These are phyloP conservation scores for Allophyes oxyacanthae DNA, from an alignment of 2,888 invertebrate species.

Conservation along the genomic window DNA sequence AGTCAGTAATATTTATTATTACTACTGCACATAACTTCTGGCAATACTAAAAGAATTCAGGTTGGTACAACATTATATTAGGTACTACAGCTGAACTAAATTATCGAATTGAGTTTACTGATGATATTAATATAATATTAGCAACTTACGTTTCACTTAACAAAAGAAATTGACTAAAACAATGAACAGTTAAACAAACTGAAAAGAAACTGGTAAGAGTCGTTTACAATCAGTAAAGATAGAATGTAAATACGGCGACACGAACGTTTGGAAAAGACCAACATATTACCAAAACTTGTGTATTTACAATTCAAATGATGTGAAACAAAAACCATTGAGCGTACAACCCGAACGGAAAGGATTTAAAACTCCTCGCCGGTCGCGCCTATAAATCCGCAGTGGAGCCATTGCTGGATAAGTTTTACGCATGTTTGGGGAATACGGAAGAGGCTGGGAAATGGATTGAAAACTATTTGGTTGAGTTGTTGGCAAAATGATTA, in stretches of 20 bases:
- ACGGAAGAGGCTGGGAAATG: conserved; percentile 13
- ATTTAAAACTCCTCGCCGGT: conserved; percentile 68
- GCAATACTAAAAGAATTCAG: conserved; percentile 1
- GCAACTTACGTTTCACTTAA: too few species aligned
- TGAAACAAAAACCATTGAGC: conserved; percentile 63
- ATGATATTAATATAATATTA: too few species aligned
- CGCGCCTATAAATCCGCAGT: conserved; percentile 70
- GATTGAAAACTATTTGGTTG: conserved; percentile 18
- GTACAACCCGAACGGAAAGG: conserved; percentile 57
- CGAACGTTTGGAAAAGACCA: conserved; percentile 59
- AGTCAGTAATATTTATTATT: conserved; percentile 2
- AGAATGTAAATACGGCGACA: conserved; percentile 62
- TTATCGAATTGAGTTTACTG: too few species aligned
- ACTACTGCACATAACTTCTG: neutral
- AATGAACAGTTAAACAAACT: conserved; percentile 41
- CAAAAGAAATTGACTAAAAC: conserved; percentile 36
- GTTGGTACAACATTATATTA: neutral
- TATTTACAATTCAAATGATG: conserved; percentile 68
- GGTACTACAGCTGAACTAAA: neutral
- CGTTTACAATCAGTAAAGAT: conserved; percentile 53
- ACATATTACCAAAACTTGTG: conserved; percentile 67
- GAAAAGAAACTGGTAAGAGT: conserved; percentile 14
- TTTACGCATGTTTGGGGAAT: conserved; percentile 36
- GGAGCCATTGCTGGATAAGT: conserved; percentile 45
- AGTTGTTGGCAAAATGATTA: conserved; percentile 3